Percentiles rank a stretch among this genome's conserved stretches.
Evolutionary conservation across 1,140 invertebrate genomes (phyloP).

Genomic region (Atopsyche davidsoni): DNA sequence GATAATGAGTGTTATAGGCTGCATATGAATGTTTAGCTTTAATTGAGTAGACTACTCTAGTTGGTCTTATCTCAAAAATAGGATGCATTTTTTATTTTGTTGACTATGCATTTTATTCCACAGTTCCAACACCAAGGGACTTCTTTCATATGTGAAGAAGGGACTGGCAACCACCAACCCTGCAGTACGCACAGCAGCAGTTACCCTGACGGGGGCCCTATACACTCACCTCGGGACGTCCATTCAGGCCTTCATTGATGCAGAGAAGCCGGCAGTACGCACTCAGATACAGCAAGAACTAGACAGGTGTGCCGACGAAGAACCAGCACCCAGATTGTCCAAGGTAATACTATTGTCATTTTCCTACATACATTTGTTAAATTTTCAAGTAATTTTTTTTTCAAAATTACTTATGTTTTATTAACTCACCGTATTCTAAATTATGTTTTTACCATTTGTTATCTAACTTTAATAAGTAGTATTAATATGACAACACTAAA

Average conservation of each 20-base stretch:
- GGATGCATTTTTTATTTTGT: slow-evolving; percentile 30
- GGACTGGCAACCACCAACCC: slow-evolving; percentile 79
- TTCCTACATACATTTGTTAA: too few relatives aligned
- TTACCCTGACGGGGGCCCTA: slow-evolving; percentile 61
- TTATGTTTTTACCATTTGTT: too few relatives aligned
- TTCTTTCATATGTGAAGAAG: slow-evolving; percentile 79
- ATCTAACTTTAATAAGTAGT: too few relatives aligned
- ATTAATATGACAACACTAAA: too few relatives aligned
- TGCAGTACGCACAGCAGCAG: slow-evolving; percentile 67
- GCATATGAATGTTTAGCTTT: too few relatives aligned
- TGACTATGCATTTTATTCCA: too few relatives aligned
- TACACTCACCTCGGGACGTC: slow-evolving; percentile 77
- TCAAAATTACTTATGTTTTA: too few relatives aligned
- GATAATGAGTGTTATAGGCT: too few relatives aligned
- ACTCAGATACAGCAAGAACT: slow-evolving; percentile 85
- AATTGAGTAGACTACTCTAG: too few relatives aligned
- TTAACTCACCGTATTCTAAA: too few relatives aligned
- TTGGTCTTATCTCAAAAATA: slow-evolving; percentile 6
- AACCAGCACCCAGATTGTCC: slow-evolving; percentile 63
- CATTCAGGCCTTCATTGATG: slow-evolving; percentile 74
- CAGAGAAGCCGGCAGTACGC: slow-evolving; percentile 77
- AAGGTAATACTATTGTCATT: too few relatives aligned
- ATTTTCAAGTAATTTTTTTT: too few relatives aligned
- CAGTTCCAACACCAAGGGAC: slow-evolving; percentile 69
- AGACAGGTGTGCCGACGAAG: slow-evolving; percentile 70